phyloP scores from a whole-genome alignment of 2,113 vertebrate genomes.

The Neodontobutis hainanensis region DNA sequence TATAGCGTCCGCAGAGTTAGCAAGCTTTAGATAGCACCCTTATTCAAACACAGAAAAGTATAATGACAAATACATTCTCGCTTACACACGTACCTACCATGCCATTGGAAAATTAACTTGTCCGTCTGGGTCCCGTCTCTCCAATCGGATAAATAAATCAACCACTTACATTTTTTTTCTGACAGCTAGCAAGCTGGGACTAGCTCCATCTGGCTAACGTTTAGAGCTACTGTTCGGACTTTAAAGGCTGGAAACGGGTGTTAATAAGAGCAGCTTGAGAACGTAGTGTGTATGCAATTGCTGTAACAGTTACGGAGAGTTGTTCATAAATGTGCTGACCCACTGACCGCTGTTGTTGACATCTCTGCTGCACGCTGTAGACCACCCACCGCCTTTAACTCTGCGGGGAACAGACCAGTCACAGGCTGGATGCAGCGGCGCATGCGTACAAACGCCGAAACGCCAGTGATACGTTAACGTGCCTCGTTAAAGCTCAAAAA shows the following conservation, averaged over 20 bases:
- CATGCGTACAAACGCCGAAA: slow-evolving; percentile 29
- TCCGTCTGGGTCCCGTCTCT: not conserved
- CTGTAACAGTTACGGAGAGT: rapidly evolving
- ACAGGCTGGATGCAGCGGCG: not conserved
- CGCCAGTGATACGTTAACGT: not conserved
- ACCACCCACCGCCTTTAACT: slow-evolving; percentile 11
- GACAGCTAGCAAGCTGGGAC: slow-evolving; percentile 45
- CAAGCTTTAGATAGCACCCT: not conserved
- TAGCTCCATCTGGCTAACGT: slow-evolving; percentile 27
- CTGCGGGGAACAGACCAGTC: not conserved
- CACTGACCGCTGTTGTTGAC: slow-evolving; percentile 62
- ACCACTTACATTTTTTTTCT: slow-evolving; percentile 11
- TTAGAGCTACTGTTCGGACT: not conserved
- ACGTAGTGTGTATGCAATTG: rapidly evolving
- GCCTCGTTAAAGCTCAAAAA: not conserved
- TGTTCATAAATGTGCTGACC: slow-evolving; percentile 35
- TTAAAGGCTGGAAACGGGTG: not conserved
- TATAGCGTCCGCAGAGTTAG: not conserved
- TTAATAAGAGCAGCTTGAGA: not conserved
- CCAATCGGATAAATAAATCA: slow-evolving; percentile 1
- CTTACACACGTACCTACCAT: not conserved
- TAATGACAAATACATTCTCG: not conserved
- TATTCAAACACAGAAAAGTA: not conserved
- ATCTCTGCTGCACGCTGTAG: slow-evolving; percentile 51
- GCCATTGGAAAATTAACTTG: not conserved